A percentile compares a stretch with the other conserved stretches of the same genome.
Conservation (phyloP, 2,888 invertebrate species). For the Reticulitermes lucifugus region DNA sequence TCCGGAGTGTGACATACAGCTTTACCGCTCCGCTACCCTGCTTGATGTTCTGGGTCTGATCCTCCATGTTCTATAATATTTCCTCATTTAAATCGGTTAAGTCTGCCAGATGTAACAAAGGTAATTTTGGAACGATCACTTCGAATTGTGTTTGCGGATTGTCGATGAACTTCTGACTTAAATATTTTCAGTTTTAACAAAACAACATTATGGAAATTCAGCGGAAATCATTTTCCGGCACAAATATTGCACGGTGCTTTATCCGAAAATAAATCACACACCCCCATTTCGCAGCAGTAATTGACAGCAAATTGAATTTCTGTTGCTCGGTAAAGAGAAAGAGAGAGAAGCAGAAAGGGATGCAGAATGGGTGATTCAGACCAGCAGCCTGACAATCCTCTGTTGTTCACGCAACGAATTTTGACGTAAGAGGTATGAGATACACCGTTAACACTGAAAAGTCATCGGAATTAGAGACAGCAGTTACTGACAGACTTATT, state of each 20-base stretch:
- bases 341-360: not conserved
- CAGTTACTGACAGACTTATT: not conserved
- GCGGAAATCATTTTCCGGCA: not conserved
- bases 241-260: not conserved
- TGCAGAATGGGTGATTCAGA: not conserved
- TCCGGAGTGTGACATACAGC: too few relatives aligned
- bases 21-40: too few relatives aligned
- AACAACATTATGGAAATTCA: not conserved
- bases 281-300: not conserved
- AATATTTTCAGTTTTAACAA: not conserved
- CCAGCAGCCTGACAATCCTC: not conserved
- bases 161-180: not conserved
- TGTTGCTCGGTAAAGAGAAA: not conserved
- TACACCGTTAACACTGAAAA: not conserved
- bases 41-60: too few relatives aligned
- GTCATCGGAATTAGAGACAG: not conserved
- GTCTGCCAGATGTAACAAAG: too few relatives aligned
- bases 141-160: not conserved
- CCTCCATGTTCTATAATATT: too few relatives aligned
- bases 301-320: not conserved
- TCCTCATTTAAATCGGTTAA: too few relatives aligned
- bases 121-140: not conserved
- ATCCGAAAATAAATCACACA: not conserved
- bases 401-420: not conserved
- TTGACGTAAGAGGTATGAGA: not conserved